Percentiles rank a stretch among this genome's conserved stretches.
phyloP scores from a whole-genome alignment of 1,140 invertebrate species.

The Globodera rostochiensis region DNA sequence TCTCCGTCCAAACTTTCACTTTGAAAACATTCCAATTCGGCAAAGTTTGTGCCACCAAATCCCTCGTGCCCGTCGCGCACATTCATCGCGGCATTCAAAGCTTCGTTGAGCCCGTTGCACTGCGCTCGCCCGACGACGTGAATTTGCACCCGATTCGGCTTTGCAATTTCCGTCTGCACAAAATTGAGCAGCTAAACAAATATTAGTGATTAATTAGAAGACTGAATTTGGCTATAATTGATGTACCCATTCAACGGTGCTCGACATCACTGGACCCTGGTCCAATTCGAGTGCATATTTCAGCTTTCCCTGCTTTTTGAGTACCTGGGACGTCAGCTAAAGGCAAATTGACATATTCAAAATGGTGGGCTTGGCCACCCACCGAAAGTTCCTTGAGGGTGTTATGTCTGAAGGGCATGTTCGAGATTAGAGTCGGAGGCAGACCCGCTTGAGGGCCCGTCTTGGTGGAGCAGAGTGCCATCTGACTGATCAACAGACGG shows the following conservation, averaged over 20 bases:
- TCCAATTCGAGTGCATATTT: conserved; percentile 36
- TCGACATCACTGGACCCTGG: conserved; percentile 33
- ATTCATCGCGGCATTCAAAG: background rate
- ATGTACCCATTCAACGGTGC: conserved; percentile 1
- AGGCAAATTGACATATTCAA: conserved; percentile 10
- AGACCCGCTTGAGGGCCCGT: conserved; percentile 30
- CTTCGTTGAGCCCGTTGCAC: conserved; percentile 23
- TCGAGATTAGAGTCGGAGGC: conserved; percentile 32
- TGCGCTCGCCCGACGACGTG: conserved; percentile 20
- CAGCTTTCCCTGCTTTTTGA: conserved; percentile 32
- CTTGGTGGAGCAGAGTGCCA: conserved; percentile 18
- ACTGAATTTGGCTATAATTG: too few relatives aligned
- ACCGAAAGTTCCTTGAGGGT: conserved; percentile 32
- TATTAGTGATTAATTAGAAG: background rate
- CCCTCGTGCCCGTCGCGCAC: background rate
- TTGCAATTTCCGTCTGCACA: background rate
- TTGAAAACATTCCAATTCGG: background rate
- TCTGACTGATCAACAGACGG: conserved; percentile 13
- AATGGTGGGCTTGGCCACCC: background rate
- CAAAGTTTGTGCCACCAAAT: background rate
- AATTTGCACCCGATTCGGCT: background rate
- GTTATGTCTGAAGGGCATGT: conserved; percentile 24
- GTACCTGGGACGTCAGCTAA: conserved; percentile 32
- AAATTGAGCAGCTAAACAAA: background rate
- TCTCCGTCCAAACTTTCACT: background rate